Evolutionary conservation across 1,140 invertebrate genomes (phyloP).

Genomic region (Leguminivora glycinivorella): DNA sequence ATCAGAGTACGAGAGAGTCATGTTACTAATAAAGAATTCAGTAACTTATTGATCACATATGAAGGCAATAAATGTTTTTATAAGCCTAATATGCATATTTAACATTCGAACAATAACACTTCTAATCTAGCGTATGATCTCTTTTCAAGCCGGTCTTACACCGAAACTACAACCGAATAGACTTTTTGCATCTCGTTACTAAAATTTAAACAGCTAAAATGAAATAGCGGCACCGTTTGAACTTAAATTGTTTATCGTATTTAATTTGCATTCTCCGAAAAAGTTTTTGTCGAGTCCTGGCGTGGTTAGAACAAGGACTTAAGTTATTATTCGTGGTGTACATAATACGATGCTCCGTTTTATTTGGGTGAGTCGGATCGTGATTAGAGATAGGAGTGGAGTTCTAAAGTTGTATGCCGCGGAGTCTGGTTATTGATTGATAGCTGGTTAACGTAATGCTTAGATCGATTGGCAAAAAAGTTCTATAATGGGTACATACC

Average conservation of each 20-base stretch:
- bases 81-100: background rate
- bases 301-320: background rate
- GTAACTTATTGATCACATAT: background rate
- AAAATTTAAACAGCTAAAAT: conserved; percentile 6
- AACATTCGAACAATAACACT: background rate
- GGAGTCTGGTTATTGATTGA: conserved; percentile 16
- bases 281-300: background rate
- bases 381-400: conserved; percentile 18
- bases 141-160: background rate
- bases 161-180: background rate
- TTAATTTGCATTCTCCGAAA: conserved; percentile 26
- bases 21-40: background rate
- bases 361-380: background rate
- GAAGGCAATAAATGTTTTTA: background rate
- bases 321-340: background rate
- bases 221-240: conserved; percentile 19
- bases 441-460: conserved; percentile 7
- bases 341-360: conserved; percentile 2
- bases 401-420: conserved; percentile 2
- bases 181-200: conserved; percentile 6
- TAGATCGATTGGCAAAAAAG: background rate
- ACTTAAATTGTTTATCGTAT: conserved; percentile 19
- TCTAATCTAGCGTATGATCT: conserved; percentile 9
- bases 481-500: background rate
- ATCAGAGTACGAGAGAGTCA: too few relatives aligned